phyloP scores from a whole-genome alignment of 2,888 invertebrate species.

The Poecilobothrus nobilitatus region DNA sequence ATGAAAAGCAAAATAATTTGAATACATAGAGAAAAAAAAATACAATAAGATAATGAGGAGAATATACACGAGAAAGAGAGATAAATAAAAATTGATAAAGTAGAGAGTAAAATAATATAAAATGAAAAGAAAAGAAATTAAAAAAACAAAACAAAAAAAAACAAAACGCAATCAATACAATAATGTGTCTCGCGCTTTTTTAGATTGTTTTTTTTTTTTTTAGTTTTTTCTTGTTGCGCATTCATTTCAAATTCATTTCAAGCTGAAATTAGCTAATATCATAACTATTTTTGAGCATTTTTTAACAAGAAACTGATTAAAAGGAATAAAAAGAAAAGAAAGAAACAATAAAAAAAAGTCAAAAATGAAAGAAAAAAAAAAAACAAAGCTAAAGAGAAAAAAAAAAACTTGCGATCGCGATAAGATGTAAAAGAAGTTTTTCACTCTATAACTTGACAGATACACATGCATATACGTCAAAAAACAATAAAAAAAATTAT shows the following conservation, averaged over 20 bases:
- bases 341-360: neutral
- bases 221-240: neutral
- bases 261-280: slow-evolving; percentile 4
- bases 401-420: neutral
- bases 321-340: neutral
- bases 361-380: neutral
- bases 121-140: neutral
- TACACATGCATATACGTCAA: neutral
- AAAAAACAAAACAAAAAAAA: neutral
- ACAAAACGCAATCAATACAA: slow-evolving; percentile 1
- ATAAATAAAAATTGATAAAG: neutral
- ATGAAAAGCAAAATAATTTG: neutral
- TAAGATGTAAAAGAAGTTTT: slow-evolving; percentile 6
- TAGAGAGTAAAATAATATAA: neutral
- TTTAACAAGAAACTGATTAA: slow-evolving; percentile 6
- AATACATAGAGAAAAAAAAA: neutral
- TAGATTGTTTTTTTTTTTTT: neutral
- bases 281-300: slow-evolving; percentile 3
- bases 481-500: too few species aligned
- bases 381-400: too few species aligned
- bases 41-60: neutral
- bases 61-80: neutral
- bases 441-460: slow-evolving; percentile 6
- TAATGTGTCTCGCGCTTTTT: neutral
- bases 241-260: slow-evolving; percentile 1